These are phyloP conservation scores for Dreissena polymorpha DNA, from an alignment of 1,140 invertebrate species.

Conservation along the genomic window DNA sequence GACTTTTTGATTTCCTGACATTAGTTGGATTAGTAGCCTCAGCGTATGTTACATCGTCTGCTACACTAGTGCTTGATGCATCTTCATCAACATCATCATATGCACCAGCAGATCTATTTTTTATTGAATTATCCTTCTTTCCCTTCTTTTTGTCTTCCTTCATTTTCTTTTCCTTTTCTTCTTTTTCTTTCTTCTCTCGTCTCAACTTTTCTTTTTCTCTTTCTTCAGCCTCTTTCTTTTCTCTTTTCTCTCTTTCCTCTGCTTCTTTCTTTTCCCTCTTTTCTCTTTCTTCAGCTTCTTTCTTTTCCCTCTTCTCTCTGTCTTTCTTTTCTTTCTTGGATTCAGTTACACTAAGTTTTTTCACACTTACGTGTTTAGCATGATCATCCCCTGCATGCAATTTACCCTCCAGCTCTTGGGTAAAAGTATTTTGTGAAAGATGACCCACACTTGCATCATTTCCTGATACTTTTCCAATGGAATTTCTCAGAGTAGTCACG, in stretches of 20 bases:
- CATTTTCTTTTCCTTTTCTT: constrained; percentile 15
- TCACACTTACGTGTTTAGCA: not conserved
- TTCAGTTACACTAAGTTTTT: not conserved
- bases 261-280: not conserved
- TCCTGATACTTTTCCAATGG: too few relatives aligned
- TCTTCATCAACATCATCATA: not conserved
- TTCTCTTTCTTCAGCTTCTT: not conserved
- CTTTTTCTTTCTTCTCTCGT: constrained; percentile 26
- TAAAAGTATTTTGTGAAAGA: not conserved
- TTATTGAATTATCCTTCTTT: not conserved
- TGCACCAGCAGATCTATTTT: not conserved
- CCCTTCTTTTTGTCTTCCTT: constrained; percentile 26
- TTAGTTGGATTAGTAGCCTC: not conserved
- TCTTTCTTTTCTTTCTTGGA: constrained; percentile 2
- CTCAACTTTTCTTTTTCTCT: not conserved
- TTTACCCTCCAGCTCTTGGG: constrained; percentile 31
- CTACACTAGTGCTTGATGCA: not conserved
- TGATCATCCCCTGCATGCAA: constrained; percentile 19
- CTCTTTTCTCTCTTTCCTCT: not conserved
- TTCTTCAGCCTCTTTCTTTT: not conserved
- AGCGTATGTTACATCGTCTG: constrained; percentile 6
- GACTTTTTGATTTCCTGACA: not conserved
- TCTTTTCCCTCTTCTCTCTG: not conserved
- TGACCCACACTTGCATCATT: too few relatives aligned
- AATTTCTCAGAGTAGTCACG: not conserved